phyloP scores from a whole-genome alignment of 2,797 vertebrate genomes.

The Mionectes olivaceus region DNA sequence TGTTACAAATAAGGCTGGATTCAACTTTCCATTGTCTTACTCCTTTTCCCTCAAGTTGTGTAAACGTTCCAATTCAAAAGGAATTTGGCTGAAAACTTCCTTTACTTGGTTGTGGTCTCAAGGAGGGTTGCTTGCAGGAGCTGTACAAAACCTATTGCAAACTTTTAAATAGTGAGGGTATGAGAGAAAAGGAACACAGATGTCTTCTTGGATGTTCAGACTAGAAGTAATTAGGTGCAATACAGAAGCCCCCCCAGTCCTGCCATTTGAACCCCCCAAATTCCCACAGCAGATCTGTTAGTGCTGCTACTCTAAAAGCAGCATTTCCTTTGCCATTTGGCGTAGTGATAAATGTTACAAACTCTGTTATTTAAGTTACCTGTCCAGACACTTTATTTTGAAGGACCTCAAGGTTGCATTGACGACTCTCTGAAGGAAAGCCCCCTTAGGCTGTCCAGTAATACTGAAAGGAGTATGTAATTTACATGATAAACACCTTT shows the following conservation, averaged over 20 bases:
- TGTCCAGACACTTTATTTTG: background rate
- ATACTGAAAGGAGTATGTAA: background rate
- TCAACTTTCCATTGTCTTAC: constrained; percentile 56
- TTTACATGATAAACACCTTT: background rate
- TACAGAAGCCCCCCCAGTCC: background rate
- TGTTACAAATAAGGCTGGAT: constrained; percentile 61
- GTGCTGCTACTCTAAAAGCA: background rate
- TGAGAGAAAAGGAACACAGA: background rate
- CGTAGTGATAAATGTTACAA: background rate
- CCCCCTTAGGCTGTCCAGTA: background rate
- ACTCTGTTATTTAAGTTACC: background rate
- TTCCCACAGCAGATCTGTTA: background rate
- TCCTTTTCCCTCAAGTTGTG: constrained; percentile 48
- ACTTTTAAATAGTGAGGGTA: background rate
- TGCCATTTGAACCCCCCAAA: fast-evolving
- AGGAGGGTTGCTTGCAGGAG: background rate
- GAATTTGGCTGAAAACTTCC: constrained; percentile 51
- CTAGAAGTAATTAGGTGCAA: background rate
- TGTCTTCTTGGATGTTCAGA: background rate
- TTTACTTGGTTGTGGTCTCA: background rate
- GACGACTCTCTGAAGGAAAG: background rate
- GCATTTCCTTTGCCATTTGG: fast-evolving
- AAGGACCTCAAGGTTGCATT: background rate
- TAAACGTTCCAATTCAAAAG: constrained; percentile 42
- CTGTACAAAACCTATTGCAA: background rate